Evolutionary conservation across 2,113 vertebrate species (phyloP).

Genomic region (Struthidea cinerea): DNA sequence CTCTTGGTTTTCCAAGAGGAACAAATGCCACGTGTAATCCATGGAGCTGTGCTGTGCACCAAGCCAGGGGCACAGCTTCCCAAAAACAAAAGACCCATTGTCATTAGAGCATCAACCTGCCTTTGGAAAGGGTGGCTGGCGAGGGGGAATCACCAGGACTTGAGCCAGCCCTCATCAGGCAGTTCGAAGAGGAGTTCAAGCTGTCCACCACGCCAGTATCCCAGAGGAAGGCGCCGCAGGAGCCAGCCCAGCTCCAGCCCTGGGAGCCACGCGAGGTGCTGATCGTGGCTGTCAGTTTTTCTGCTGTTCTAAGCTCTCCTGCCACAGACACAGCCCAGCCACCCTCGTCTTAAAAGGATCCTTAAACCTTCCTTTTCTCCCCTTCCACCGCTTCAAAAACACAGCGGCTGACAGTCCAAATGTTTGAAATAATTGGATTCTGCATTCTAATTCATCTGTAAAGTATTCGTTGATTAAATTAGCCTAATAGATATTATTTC

Average conservation of each 20-base stretch:
- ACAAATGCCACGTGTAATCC: rapidly evolving
- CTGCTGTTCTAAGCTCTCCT: conserved; percentile 2
- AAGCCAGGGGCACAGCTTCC: not conserved
- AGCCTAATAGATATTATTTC: conserved; percentile 96
- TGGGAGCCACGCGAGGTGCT: conserved; percentile 47
- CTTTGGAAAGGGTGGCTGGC: not conserved
- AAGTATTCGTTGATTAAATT: conserved; percentile 96
- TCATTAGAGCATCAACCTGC: not conserved
- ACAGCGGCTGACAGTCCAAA: conserved; percentile 77
- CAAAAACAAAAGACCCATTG: not conserved
- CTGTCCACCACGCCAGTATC: not conserved
- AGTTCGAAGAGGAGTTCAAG: not conserved
- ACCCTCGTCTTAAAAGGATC: conserved; percentile 55
- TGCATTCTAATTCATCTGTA: conserved; percentile 94
- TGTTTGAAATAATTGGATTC: conserved; percentile 92
- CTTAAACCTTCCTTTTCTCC: not conserved
- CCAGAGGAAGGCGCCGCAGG: not conserved
- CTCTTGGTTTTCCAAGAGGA: not conserved
- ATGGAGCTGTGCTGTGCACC: not conserved
- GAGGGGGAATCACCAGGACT: not conserved
- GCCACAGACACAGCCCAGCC: conserved; percentile 43
- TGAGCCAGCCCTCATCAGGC: not conserved
- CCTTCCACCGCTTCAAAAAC: conserved; percentile 22
- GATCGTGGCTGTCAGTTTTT: conserved; percentile 57
- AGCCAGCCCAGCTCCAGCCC: not conserved